A percentile compares a stretch with the other conserved stretches of the same genome.
Conservation (phyloP, 2,113 vertebrate species). For the Lycaon pictus region DNA sequence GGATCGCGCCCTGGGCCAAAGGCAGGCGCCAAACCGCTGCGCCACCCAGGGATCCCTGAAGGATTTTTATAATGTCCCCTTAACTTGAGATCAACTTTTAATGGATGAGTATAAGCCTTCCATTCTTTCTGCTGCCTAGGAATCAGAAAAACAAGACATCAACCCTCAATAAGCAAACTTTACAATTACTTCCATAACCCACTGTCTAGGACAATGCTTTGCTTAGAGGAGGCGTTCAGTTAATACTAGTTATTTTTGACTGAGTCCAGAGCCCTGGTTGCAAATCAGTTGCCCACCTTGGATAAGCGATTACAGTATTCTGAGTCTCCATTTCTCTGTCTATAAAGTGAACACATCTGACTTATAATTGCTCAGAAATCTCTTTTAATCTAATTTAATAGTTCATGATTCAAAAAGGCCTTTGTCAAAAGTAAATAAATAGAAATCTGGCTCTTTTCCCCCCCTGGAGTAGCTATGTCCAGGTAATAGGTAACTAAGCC, state of each 20-base stretch:
- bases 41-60: no score
- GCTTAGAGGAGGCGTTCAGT: background rate
- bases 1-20: no score
- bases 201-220: background rate
- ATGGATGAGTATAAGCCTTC: background rate
- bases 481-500: background rate
- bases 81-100: background rate
- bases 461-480: background rate
- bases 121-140: background rate
- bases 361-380: background rate
- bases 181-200: background rate
- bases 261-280: background rate
- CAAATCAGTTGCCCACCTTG: background rate
- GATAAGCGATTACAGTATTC: background rate
- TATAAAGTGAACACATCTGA: background rate
- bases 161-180: background rate
- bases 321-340: background rate
- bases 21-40: no score
- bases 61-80: background rate
- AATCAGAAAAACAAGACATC: background rate
- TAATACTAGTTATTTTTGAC: background rate
- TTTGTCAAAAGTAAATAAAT: background rate
- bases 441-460: background rate
- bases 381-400: background rate
- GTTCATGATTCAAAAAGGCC: background rate